Evolutionary conservation across 2,797 vertebrate species (phyloP).

Genomic region (Sus cebifrons): DNA sequence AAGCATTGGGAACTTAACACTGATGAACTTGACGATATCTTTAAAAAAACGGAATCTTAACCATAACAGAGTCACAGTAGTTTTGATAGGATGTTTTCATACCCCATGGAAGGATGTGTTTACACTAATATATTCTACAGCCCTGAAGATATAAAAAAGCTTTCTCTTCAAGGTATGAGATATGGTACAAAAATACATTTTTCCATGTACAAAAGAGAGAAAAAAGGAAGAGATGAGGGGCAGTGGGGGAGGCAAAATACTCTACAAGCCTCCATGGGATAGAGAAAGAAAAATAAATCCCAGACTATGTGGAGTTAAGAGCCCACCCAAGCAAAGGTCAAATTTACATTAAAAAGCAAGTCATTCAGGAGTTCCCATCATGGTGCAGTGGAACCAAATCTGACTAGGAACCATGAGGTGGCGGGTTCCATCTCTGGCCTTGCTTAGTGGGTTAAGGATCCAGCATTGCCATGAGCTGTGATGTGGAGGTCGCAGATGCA

Average conservation of each 20-base stretch:
- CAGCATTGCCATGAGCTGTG: too few relatives aligned
- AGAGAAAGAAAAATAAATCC: not conserved
- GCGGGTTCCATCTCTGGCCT: too few relatives aligned
- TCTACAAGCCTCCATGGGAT: not conserved
- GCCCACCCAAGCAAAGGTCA: not conserved
- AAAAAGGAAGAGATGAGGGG: not conserved
- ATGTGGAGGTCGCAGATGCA: too few relatives aligned
- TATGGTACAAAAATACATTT: conserved; percentile 83
- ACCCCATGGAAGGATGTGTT: not conserved
- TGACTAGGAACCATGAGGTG: too few relatives aligned
- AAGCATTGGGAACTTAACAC: conserved; percentile 32
- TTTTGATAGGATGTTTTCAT: not conserved
- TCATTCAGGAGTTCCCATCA: too few relatives aligned
- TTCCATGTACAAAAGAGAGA: conserved; percentile 79
- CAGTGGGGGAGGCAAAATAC: not conserved
- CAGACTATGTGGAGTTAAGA: not conserved
- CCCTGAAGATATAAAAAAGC: conserved; percentile 43
- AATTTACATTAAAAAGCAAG: not conserved
- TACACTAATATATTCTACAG: not conserved
- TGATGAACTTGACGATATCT: not conserved
- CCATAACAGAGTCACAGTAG: not conserved
- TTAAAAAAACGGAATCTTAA: not conserved
- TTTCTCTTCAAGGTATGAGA: conserved; percentile 50
- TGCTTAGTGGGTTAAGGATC: too few relatives aligned
- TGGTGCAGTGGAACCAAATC: too few relatives aligned